A percentile compares a stretch with the other conserved stretches of the same genome.
Evolutionary conservation across 1,140 invertebrate genomes (phyloP).

Genomic region (Bombyx mori): DNA sequence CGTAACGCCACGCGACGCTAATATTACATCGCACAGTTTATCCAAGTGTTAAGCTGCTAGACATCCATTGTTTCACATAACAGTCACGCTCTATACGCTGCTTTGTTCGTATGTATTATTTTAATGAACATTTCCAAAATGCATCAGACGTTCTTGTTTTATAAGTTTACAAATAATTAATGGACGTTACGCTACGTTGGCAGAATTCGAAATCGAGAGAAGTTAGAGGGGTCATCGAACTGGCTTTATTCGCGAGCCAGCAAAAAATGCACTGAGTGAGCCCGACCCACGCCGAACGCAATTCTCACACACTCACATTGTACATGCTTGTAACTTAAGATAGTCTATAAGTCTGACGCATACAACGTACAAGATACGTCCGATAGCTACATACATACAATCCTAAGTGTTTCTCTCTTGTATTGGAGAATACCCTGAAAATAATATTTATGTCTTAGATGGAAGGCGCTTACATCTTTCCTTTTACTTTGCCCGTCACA

Average conservation of each 20-base stretch:
- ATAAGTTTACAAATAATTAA: too few relatives aligned
- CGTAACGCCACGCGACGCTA: conserved; percentile 16
- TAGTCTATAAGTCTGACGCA: too few relatives aligned
- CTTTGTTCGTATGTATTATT: neutral
- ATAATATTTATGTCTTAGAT: conserved; percentile 30
- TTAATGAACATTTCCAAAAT: neutral
- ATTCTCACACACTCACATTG: conserved; percentile 37
- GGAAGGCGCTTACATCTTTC: neutral
- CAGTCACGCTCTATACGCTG: neutral
- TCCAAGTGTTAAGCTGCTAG: neutral
- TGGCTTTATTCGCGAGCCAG: conserved; percentile 54
- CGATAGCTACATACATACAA: too few relatives aligned
- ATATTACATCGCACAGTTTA: conserved; percentile 5
- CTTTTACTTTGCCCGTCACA: too few relatives aligned
- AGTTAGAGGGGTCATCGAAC: conserved; percentile 53
- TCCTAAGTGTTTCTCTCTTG: neutral
- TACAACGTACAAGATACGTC: neutral
- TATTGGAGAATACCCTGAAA: conserved; percentile 32
- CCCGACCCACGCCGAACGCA: conserved; percentile 59
- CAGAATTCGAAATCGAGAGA: conserved; percentile 59
- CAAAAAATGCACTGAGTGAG: conserved; percentile 61
- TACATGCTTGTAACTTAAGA: too few relatives aligned
- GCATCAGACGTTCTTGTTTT: too few relatives aligned
- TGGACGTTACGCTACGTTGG: conserved; percentile 52
- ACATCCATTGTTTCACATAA: neutral